Base-by-base conservation (phyloP, 2,888 invertebrate species). In the Plebejus anna region DNA sequence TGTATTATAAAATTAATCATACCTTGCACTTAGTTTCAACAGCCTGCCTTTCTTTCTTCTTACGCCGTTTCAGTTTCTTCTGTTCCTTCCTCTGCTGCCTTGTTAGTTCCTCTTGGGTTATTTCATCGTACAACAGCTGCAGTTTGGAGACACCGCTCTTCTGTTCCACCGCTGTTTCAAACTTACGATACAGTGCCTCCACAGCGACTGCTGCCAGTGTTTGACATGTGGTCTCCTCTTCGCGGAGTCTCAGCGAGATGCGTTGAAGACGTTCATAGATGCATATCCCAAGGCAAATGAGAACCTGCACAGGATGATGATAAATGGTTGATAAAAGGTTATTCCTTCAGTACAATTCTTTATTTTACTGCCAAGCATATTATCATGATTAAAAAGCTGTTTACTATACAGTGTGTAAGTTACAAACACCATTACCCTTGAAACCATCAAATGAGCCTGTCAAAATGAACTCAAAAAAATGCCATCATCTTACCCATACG, bases 201-300 rank as follows among this genome's bases (percentile, higher is more conserved):
- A 98, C 96, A 0, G 97, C 97, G 6, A 97, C 97, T 71, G 97
- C 98, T 76, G 98, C 98, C 79, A 98, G 95, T 76, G 98, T 97
- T 90, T 98, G 97, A 92, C 98, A 98, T n/a, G 98, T 98, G 85
- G 97, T 97, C 88, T 98, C 98, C 86, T 98, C 98, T 87, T 98
- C 98, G 77, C 97, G 96, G 83, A 98, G 94, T 76, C 98, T 96
- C 82, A 98, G 95, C 83, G 97, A 97, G 79, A 98, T 96, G 81
- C 97, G 96, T 87, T 98, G 97, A 75, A 99, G 95, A 78, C 98
- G 95, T 87, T 98, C 98, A 87, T 98, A 98, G 84, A 98, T 96
- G 89, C 98, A 98, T 88, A 98, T 97, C 13, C 98, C 98, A 78
- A 99, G 95, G 88, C 98, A 99, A 11, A 98, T 98, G 80, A 99